Conservation (phyloP, 2,888 invertebrate species). For the Ganaspis brasiliensis region DNA sequence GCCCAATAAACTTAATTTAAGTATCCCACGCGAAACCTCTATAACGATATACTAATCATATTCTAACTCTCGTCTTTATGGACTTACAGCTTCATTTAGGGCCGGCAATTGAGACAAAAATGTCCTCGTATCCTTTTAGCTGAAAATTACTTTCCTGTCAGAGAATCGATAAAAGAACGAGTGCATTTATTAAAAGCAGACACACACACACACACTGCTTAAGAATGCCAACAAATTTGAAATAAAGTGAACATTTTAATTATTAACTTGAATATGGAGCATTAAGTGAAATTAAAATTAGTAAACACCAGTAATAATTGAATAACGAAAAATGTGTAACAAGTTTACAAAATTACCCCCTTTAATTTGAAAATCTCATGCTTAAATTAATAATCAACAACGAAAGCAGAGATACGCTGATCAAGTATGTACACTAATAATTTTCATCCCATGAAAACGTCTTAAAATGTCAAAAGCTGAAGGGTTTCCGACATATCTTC, state of each 20-base stretch:
- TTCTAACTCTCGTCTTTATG: constrained; percentile 62
- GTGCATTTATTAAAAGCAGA: no score
- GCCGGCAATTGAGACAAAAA: constrained; percentile 53
- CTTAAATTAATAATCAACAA: constrained; percentile 27
- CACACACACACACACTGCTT: no score
- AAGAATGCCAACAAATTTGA: no score
- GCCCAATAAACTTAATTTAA: constrained; percentile 70
- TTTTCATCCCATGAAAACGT: constrained; percentile 65
- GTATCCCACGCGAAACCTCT: constrained; percentile 66
- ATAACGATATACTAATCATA: constrained; percentile 71
- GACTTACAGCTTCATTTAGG: constrained; percentile 55
- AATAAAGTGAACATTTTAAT: no score
- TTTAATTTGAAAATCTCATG: neutral
- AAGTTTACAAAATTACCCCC: neutral
- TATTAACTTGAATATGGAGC: no score
- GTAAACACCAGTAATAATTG: neutral
- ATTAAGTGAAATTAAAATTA: no score
- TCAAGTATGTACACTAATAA: constrained; percentile 61
- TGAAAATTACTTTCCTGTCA: no score
- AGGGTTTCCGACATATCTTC: constrained; percentile 61
- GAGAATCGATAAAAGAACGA: no score
- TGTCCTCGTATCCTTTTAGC: constrained; percentile 13
- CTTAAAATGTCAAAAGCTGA: constrained; percentile 63
- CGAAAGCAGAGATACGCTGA: constrained; percentile 55
- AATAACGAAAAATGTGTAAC: neutral